Conservation (phyloP, 2,888 invertebrate genomes). For the Oscheius onirici region DNA sequence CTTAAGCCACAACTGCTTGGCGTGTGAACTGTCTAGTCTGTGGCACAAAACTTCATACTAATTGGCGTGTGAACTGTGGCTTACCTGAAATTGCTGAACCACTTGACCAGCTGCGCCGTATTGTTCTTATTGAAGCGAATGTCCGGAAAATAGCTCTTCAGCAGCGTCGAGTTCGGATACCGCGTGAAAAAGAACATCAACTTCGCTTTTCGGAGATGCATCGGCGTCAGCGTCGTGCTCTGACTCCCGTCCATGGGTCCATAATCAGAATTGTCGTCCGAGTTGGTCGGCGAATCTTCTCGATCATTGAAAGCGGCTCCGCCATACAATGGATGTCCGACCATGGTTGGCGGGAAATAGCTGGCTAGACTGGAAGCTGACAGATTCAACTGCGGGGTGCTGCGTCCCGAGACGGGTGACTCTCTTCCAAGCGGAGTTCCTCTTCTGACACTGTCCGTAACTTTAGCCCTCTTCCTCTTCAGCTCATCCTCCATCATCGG, state of each 20-base stretch:
- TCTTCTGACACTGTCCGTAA: slow-evolving; percentile 35
- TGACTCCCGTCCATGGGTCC: slow-evolving; percentile 55
- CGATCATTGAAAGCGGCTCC: slow-evolving; percentile 49
- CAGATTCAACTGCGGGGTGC: slow-evolving; percentile 36
- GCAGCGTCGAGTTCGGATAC: slow-evolving; percentile 96
- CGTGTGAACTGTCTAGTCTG: too few species aligned
- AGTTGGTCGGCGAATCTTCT: slow-evolving; percentile 62
- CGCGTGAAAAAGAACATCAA: slow-evolving; percentile 99
- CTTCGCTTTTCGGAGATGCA: slow-evolving; percentile 99
- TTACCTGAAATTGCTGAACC: slow-evolving; percentile 99
- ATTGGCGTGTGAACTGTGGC: too few species aligned
- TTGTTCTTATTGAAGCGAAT: slow-evolving; percentile 99
- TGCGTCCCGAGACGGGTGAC: slow-evolving; percentile 29
- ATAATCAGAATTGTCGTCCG: slow-evolving; percentile 61
- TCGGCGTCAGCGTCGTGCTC: slow-evolving; percentile 86
- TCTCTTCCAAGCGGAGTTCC: slow-evolving; percentile 31
- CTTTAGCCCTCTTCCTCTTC: slow-evolving; percentile 44
- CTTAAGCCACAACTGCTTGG: too few species aligned
- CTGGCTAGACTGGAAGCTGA: slow-evolving; percentile 20
- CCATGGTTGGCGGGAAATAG: slow-evolving; percentile 66
- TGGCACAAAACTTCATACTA: too few species aligned
- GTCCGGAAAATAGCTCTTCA: slow-evolving; percentile 99
- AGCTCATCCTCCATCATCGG: slow-evolving; percentile 35
- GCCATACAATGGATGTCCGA: slow-evolving; percentile 64
- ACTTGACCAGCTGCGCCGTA: slow-evolving; percentile 99